Evolutionary conservation across 2,113 vertebrate species (phyloP), one percentile per base, ranked within the genome.

Genomic region (Seriola rivoliana): DNA sequence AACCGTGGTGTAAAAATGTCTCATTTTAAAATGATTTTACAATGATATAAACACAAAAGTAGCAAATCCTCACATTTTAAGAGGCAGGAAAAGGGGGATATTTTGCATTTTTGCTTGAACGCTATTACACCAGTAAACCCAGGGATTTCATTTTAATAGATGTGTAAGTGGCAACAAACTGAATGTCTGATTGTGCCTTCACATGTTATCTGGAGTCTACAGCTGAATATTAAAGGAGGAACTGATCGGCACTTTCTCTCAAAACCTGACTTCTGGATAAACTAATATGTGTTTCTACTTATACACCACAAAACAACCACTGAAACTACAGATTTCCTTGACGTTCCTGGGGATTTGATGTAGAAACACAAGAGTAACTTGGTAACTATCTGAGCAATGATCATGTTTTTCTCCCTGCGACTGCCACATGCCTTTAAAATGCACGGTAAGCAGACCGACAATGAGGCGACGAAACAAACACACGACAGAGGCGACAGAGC

Each of bases 371-470:
- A 19, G 44, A 16, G 1, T 46, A 46, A 46, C 4, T 34, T 32
- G 25, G 23, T 17, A 21, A 7, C 46, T 48, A 3, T 16, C 13
- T 48, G 46, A 5, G 46, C 46, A 16, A 16, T 17, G 46, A 48
- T 46, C 38, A 38, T 38, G 38, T 5, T 38, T 38, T 36, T 21
- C 2, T 54, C 34, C 25, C 63, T 59, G 68, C 11, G 44, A 59
- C 42, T 32, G 5, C 36, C 57, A 67, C 85, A 84, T 82, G 71
- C 29, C 81, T 74, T 67, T 21, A 29, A 70, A 40, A 65, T 46
- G 62, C 64, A 82, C 79, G 76, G 17, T 9, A 25, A 86, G 62
- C 71, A 40, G n/a, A 78, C 58, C n/a, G 14, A 82, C 55, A n/a
- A 9, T 52, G 17, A 71, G 44, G 19, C 19, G 17, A 34, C 16